Evolutionary conservation across 2,113 vertebrate genomes (phyloP).

Genomic region (Nipponia nippon): DNA sequence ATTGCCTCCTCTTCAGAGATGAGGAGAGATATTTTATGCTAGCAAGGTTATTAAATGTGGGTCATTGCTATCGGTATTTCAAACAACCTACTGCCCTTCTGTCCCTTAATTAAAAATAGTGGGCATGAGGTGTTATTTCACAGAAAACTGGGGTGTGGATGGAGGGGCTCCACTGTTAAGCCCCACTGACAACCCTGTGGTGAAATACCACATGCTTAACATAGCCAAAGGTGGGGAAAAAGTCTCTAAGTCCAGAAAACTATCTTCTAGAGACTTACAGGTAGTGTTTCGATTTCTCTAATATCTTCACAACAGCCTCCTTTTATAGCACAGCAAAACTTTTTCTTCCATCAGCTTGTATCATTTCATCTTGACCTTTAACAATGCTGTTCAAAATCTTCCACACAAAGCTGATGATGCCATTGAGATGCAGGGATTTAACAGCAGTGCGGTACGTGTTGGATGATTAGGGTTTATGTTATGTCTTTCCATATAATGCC

Average conservation of each 20-base stretch:
- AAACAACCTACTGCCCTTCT: not conserved
- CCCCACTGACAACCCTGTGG: not conserved
- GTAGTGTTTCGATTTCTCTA: not conserved
- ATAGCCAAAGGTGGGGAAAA: not conserved
- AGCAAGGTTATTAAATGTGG: not conserved
- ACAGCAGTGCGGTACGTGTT: not conserved
- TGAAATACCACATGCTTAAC: not conserved
- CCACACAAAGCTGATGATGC: not conserved
- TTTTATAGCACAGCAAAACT: not conserved
- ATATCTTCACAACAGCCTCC: not conserved
- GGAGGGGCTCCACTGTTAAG: not conserved
- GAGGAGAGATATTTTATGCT: not conserved
- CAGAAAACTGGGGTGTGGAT: not conserved
- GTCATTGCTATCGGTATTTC: not conserved
- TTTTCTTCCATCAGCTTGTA: not conserved
- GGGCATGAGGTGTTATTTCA: not conserved
- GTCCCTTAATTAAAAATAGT: not conserved
- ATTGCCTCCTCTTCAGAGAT: not conserved
- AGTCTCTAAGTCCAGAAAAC: not conserved
- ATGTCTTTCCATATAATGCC: constrained; percentile 53
- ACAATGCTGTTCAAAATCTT: not conserved
- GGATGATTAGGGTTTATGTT: fast-evolving
- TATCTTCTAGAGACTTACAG: not conserved
- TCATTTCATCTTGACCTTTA: constrained; percentile 17
- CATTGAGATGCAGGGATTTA: not conserved